Evolutionary conservation across 2,797 vertebrate species (phyloP).

Genomic region (Phylloscopus collybita): DNA sequence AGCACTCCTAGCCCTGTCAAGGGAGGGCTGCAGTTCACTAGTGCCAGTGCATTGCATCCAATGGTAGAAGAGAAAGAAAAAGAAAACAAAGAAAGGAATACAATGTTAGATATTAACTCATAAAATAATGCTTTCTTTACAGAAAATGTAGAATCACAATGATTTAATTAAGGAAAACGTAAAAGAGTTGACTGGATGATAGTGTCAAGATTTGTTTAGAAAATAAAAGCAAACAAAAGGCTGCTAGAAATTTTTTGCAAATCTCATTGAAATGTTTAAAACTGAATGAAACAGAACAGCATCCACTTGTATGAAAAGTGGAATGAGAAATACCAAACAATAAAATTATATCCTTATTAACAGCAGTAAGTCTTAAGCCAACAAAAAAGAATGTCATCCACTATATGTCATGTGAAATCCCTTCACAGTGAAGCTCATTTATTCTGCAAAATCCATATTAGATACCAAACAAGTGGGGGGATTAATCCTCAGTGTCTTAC

Average conservation of each 20-base stretch:
- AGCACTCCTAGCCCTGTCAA: slow-evolving; percentile 99
- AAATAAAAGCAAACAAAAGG: slow-evolving; percentile 74
- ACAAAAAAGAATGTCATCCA: slow-evolving; percentile 67
- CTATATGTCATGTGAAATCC: slow-evolving; percentile 51
- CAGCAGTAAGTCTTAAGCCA: slow-evolving; percentile 63
- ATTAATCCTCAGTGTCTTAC: slow-evolving; percentile 78
- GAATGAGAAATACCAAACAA: slow-evolving; percentile 69
- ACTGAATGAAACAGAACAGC: slow-evolving; percentile 61
- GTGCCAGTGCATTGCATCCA: slow-evolving; percentile 95
- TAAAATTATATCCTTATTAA: slow-evolving; percentile 52
- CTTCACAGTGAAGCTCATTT: slow-evolving; percentile 21
- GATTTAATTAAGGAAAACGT: slow-evolving; percentile 73
- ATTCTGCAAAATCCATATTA: slow-evolving; percentile 6
- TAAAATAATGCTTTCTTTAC: slow-evolving; percentile 80
- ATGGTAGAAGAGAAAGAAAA: slow-evolving; percentile 88
- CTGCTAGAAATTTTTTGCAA: slow-evolving; percentile 59
- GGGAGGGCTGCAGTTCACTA: slow-evolving; percentile 97
- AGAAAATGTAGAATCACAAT: slow-evolving; percentile 78
- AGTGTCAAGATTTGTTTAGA: slow-evolving; percentile 65
- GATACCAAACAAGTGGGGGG: slow-evolving; percentile 5
- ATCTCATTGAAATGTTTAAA: slow-evolving; percentile 34
- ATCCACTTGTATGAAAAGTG: slow-evolving; percentile 64
- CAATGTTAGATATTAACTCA: slow-evolving; percentile 87
- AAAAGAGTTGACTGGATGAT: slow-evolving; percentile 71
- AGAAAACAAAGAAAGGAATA: slow-evolving; percentile 86